phyloP scores from a whole-genome alignment of 2,113 vertebrate genomes.

The Phyllopteryx taeniolatus region DNA sequence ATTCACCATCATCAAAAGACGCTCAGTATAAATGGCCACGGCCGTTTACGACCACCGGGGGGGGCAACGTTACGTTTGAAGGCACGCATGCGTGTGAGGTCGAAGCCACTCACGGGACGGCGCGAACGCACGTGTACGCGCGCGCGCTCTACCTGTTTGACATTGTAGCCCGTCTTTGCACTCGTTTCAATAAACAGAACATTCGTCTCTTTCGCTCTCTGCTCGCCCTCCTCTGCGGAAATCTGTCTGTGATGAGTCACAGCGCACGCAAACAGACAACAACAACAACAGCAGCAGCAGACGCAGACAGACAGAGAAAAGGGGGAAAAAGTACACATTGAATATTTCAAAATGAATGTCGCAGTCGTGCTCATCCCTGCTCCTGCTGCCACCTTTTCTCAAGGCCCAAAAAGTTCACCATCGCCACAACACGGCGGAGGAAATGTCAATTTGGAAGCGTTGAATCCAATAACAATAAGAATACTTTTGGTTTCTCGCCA shows the following conservation, averaged over 20 bases:
- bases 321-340: conserved; percentile 37
- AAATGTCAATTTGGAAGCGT: neutral
- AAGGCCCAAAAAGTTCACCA: conserved; percentile 20
- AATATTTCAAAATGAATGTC: conserved; percentile 45
- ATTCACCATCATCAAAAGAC: neutral
- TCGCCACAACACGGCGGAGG: neutral
- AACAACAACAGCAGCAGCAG: conserved; percentile 47
- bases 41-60: conserved; percentile 10
- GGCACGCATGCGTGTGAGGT: conserved; percentile 35
- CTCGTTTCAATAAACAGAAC: conserved; percentile 79
- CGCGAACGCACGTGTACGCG: conserved; percentile 29
- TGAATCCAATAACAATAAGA: neutral
- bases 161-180: conserved; percentile 78
- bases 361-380: conserved; percentile 57
- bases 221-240: conserved; percentile 74
- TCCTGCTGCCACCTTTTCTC: conserved; percentile 40
- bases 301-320: conserved; percentile 38
- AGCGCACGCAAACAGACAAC: conserved; percentile 39
- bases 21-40: neutral
- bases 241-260: conserved; percentile 69
- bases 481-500: neutral
- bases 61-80: conserved; percentile 22
- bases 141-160: conserved; percentile 74
- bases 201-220: conserved; percentile 77
- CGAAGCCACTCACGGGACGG: conserved; percentile 36